Evolutionary conservation across 2,888 invertebrate genomes (phyloP).

Genomic region (Aromia moschata): DNA sequence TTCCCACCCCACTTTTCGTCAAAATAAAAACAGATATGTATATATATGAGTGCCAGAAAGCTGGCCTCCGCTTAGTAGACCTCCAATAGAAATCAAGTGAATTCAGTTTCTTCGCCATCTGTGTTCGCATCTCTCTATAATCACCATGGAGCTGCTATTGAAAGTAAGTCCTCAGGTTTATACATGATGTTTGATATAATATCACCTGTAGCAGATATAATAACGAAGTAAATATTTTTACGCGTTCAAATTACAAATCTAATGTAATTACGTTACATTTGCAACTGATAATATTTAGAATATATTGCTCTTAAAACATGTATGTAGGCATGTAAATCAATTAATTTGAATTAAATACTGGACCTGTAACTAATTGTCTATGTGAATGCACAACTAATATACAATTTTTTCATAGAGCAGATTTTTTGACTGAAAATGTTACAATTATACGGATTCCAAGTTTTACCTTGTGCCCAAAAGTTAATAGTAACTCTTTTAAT

Average conservation of each 20-base stretch:
- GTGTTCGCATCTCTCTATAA: background rate
- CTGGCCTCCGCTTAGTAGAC: conserved; percentile 8
- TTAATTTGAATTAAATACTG: no score
- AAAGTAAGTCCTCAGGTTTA: conserved; percentile 3
- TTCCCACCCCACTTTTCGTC: conserved; percentile 16
- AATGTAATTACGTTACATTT: background rate
- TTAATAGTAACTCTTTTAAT: no score
- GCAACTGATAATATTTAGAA: background rate
- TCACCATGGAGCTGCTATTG: conserved; percentile 4
- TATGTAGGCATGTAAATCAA: no score
- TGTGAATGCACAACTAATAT: no score
- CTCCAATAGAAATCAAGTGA: conserved; percentile 17
- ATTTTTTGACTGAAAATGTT: no score
- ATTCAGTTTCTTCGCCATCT: conserved; percentile 4
- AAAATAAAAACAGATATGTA: conserved; percentile 16
- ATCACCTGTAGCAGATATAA: background rate
- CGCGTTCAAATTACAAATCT: background rate
- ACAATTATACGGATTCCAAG: no score
- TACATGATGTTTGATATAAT: background rate
- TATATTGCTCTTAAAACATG: no score
- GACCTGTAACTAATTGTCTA: no score
- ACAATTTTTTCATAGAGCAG: no score
- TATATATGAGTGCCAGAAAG: conserved; percentile 24
- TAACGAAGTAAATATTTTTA: background rate
- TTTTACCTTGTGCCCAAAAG: no score